A percentile compares a stretch with the other conserved stretches of the same genome.
phyloP scores from a whole-genome alignment of 2,113 vertebrate genomes.

The Pseudorasbora parva region DNA sequence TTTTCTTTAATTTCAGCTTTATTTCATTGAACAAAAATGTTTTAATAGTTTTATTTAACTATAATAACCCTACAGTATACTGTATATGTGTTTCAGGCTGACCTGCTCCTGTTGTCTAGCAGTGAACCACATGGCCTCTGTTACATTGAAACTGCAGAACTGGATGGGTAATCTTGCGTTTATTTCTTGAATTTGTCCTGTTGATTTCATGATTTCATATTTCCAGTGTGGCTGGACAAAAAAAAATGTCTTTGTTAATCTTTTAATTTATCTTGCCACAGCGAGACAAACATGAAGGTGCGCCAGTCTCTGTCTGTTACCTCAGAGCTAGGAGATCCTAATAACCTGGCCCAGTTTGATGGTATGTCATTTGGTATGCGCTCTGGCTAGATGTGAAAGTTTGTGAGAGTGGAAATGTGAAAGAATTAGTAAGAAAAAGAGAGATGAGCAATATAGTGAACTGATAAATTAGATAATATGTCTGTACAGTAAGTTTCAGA shows the following conservation, averaged over 20 bases:
- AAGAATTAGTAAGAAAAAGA: background rate
- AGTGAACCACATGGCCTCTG: conserved; percentile 94
- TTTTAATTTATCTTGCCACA: conserved; percentile 63
- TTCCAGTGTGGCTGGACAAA: background rate
- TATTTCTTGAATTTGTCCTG: background rate
- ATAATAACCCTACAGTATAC: background rate
- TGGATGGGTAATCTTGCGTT: conserved; percentile 84
- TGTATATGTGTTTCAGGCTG: conserved; percentile 78
- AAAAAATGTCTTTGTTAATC: background rate
- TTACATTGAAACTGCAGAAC: conserved; percentile 95
- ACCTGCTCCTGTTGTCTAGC: conserved; percentile 93
- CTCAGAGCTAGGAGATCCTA: conserved; percentile 82
- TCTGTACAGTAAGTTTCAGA: background rate
- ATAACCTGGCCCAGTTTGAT: conserved; percentile 84
- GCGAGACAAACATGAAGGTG: conserved; percentile 96
- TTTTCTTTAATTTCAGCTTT: background rate
- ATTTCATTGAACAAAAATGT: background rate
- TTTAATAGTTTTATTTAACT: background rate
- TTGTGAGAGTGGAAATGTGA: background rate
- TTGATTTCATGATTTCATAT: conserved; percentile 23
- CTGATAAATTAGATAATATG: background rate
- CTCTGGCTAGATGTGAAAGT: conserved; percentile 1
- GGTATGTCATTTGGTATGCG: conserved; percentile 71
- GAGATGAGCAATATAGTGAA: background rate
- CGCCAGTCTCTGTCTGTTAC: conserved; percentile 89